Evolutionary conservation across 2,797 vertebrate genomes (phyloP).

Genomic region (Chloroceryle amazona): DNA sequence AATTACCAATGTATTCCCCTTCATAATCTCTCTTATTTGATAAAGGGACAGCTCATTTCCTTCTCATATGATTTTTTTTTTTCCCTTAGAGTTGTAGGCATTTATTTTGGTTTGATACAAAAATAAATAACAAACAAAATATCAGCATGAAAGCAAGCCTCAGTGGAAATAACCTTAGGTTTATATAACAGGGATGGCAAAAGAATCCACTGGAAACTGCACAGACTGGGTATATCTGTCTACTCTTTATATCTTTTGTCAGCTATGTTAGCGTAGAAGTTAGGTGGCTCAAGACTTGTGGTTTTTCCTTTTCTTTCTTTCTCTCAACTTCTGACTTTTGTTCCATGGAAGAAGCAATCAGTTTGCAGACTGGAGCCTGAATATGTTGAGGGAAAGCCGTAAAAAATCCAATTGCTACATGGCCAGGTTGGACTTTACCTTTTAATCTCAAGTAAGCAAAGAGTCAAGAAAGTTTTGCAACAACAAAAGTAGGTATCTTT

Average conservation of each 20-base stretch:
- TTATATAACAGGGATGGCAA: not conserved
- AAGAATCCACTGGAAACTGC: not conserved
- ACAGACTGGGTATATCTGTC: not conserved
- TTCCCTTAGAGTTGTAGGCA: not conserved
- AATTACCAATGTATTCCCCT: conserved; percentile 30
- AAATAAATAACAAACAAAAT: conserved; percentile 40
- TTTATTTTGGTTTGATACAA: conserved; percentile 35
- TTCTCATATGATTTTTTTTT: conserved; percentile 26
- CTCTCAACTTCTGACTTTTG: not conserved
- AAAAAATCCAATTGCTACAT: not conserved
- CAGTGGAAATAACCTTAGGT: not conserved
- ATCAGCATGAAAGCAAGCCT: not conserved
- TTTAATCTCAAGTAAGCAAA: not conserved
- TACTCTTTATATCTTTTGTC: not conserved
- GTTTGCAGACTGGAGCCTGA: not conserved
- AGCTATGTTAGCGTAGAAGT: not conserved
- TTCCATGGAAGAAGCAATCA: not conserved
- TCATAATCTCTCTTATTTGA: conserved; percentile 22
- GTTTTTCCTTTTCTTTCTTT: not conserved
- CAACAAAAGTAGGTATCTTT: not conserved
- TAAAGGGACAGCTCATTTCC: conserved; percentile 70
- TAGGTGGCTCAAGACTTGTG: not conserved
- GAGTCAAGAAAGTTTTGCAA: not conserved
- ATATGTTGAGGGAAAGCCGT: not conserved
- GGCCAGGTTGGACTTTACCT: not conserved